phyloP scores from a whole-genome alignment of 2,888 invertebrate species.

The Tanypteryx hageni region DNA sequence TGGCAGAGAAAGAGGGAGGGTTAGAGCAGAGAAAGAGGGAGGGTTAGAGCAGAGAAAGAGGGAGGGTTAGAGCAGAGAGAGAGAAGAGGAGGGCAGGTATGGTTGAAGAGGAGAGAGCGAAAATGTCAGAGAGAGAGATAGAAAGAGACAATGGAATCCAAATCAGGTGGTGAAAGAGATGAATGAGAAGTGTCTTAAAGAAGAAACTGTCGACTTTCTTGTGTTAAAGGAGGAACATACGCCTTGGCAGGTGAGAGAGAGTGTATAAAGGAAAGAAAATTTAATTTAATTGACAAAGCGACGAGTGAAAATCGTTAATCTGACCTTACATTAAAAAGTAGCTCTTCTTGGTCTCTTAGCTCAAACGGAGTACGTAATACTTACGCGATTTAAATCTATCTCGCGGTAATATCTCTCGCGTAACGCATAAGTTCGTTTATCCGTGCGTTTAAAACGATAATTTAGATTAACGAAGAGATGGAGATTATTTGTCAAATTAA shows the following conservation, averaged over 20 bases:
- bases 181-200: not conserved
- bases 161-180: not conserved
- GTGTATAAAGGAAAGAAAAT: not conserved
- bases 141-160: not conserved
- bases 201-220: not conserved
- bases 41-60: no score
- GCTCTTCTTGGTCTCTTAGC: not conserved
- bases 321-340: not conserved
- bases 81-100: not conserved
- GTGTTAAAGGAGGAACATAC: not conserved
- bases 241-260: not conserved
- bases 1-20: no score
- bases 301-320: not conserved
- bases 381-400: not conserved
- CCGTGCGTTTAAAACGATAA: not conserved
- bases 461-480: no score
- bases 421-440: not conserved
- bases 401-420: not conserved
- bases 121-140: not conserved
- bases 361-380: not conserved
- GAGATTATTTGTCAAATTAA: no score
- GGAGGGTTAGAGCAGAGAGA: not conserved
- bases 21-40: no score
- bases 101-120: not conserved
- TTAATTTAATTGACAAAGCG: conserved; percentile 3